phyloP scores from a whole-genome alignment of 2,888 invertebrate species.

The Listrodromus nycthemerus region DNA sequence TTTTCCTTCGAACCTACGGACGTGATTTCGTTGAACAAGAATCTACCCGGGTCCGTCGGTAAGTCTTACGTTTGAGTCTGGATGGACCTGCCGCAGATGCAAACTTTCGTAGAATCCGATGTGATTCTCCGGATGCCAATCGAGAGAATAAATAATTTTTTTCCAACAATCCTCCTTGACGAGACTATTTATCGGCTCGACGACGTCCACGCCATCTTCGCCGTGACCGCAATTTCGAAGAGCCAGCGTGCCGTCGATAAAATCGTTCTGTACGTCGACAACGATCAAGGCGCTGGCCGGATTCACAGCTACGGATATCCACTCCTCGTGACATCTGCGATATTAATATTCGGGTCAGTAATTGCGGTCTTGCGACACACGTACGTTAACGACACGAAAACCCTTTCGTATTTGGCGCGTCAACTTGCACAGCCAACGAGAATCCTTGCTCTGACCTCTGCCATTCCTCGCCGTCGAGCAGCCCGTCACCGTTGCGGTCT shows the following conservation, averaged over 20 bases:
- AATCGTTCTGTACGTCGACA: constrained; percentile 99
- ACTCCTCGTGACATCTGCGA: constrained; percentile 92
- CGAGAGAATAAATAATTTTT: constrained; percentile 95
- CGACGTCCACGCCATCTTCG: constrained; percentile 94
- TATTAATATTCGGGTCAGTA: constrained; percentile 7
- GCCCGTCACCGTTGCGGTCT: constrained; percentile 90
- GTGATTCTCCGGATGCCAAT: constrained; percentile 98
- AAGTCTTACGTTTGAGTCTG: constrained; percentile 81
- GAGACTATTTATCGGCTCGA: constrained; percentile 94
- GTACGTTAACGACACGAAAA: neutral
- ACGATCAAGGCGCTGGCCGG: constrained; percentile 94
- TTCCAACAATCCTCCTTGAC: constrained; percentile 90
- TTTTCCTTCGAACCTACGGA: neutral
- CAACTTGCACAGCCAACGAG: neutral
- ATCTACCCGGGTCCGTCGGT: neutral
- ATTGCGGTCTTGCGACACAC: too few relatives aligned
- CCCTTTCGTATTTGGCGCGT: neutral
- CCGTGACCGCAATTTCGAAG: constrained; percentile 95
- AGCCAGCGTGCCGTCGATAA: constrained; percentile 96
- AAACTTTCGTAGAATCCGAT: constrained; percentile 98
- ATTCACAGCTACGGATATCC: constrained; percentile 90
- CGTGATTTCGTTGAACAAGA: neutral
- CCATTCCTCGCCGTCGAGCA: constrained; percentile 92
- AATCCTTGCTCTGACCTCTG: constrained; percentile 78
- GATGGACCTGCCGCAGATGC: constrained; percentile 90